Base-by-base conservation (phyloP, 2,113 vertebrate genomes). In the Alaudala cheleensis region DNA sequence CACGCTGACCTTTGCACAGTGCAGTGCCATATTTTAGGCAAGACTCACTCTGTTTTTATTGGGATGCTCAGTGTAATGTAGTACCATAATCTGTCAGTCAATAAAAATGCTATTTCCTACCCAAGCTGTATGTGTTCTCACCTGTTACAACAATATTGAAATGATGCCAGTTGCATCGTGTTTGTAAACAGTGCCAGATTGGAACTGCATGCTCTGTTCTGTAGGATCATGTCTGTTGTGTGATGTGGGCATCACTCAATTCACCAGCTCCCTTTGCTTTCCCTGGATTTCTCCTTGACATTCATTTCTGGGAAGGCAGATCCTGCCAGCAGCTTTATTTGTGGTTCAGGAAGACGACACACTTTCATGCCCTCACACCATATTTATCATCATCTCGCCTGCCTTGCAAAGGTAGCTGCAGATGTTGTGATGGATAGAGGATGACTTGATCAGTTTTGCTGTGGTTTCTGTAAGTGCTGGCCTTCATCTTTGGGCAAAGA, bases 141-240 rank as follows among this genome's bases (percentile, higher is more conserved):
- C 86, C 88, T 93, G 69, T 69, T 84, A 77, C 4, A 5, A 24
- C 18, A 58, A 42, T 71, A 74, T 4, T 89, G 86, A 92, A 86
- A 89, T 0, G 0, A 29, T 53, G 69, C 83, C 81, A 67, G 69
- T 49, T 49, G 56, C 49, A 24, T 42, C 0, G 0, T 91, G 65
- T 92, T 88, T 92, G 69, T 93, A 84, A 95, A 89, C 81, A 84
- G 65, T 76, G 77, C 49, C 89, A 95, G 69, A 82, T 18, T 94
- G 95, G 62, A 80, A 57, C 70, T 91, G 81, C 89, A 79, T 53
- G 84, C 77, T 91, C 70, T 65, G 33, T 92, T 93, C 89, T 85
- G 53, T 72, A 51, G 61, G 28, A 74, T 64, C 44, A 6, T 12
- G 29, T 56, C 81, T 69, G n/a, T 34, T 64, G 64, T 64, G 65